Evolutionary conservation across 2,113 vertebrate genomes (phyloP).

Genomic region (Cervus canadensis): DNA sequence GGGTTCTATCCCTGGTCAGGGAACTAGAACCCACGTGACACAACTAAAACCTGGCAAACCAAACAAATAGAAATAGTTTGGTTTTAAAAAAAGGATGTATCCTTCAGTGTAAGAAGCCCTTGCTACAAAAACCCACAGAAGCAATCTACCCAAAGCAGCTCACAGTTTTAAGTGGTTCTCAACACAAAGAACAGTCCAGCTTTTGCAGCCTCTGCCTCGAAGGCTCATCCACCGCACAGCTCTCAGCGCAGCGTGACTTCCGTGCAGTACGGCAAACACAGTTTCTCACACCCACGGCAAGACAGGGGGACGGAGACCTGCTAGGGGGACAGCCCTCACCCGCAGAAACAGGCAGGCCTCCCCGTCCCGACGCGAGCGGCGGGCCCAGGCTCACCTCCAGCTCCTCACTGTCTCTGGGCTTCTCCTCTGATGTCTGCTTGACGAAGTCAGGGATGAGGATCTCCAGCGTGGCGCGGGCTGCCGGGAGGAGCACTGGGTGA

Average conservation of each 20-base stretch:
- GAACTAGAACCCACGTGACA: neutral
- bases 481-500: conserved; percentile 22
- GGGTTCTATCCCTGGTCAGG: neutral
- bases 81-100: neutral
- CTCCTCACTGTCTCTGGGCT: conserved; percentile 95
- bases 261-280: neutral
- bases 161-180: neutral
- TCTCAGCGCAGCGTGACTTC: neutral
- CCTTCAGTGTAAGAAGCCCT: neutral
- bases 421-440: conserved; percentile 98
- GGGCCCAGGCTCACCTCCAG: conserved; percentile 87
- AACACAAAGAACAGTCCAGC: neutral
- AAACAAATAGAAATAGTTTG: neutral
- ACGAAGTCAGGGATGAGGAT: conserved; percentile 99
- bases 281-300: neutral
- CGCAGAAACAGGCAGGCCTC: neutral
- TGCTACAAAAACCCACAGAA: neutral
- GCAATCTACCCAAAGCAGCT: neutral
- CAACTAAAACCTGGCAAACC: fast-evolving
- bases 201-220: neutral
- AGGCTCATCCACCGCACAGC: neutral
- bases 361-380: neutral
- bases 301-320: neutral
- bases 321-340: neutral
- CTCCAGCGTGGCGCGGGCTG: conserved; percentile 99